These are phyloP conservation scores for Chionomys nivalis DNA, from an alignment of 2,113 vertebrate species.

Conservation along the genomic window DNA sequence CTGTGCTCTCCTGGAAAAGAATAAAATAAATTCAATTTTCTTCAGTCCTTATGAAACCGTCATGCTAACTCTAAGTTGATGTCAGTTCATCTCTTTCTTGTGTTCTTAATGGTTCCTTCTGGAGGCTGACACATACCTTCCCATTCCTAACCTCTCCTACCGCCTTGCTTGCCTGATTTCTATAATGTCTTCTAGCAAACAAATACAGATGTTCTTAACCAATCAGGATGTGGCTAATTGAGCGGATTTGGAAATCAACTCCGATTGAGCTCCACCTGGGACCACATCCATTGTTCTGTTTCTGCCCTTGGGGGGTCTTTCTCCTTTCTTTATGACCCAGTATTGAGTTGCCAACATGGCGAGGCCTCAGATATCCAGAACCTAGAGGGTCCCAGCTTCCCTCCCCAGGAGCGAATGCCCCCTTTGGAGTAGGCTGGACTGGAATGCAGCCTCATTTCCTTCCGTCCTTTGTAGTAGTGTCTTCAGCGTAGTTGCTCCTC, in stretches of 20 bases:
- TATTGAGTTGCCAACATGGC: neutral
- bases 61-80: neutral
- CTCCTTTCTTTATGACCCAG: neutral
- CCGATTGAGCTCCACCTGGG: neutral
- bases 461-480: neutral
- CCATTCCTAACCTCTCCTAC: neutral
- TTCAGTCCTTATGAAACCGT: neutral
- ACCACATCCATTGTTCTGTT: neutral
- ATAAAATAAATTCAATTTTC: constrained; percentile 21
- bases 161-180: neutral
- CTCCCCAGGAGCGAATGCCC: neutral
- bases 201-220: neutral
- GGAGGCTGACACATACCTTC: neutral
- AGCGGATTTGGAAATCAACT: constrained; percentile 24
- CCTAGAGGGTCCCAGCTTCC: neutral
- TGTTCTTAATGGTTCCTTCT: neutral
- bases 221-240: neutral
- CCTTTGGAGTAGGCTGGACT: neutral
- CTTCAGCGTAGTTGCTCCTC: neutral
- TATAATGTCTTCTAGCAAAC: neutral
- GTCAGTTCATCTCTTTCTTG: neutral
- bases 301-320: neutral
- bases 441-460: neutral
- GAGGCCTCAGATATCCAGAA: neutral
- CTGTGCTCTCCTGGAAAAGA: constrained; percentile 22